Evolutionary conservation across 2,888 invertebrate genomes (phyloP), one percentile per base, ranked within the genome.

Genomic region (Caenorhabditis sulstoni): DNA sequence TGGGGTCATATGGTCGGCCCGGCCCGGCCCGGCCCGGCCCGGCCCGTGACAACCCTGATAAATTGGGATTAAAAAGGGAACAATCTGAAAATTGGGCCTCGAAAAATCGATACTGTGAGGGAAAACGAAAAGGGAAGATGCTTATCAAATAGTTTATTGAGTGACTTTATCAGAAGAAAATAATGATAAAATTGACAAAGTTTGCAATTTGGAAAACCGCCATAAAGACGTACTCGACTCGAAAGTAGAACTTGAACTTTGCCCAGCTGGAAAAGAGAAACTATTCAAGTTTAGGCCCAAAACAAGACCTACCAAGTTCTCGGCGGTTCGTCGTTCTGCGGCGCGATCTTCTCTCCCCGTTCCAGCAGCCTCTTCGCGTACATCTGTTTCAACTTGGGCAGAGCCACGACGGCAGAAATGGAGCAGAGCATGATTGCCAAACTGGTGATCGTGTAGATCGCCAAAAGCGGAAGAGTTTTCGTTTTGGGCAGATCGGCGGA

Each of bases 401-500:
- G 20, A 7, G 23, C n/a, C 0, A 74, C 52, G 14, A 74, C 73
- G 0, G 59, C 65, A 1, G 65, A 41, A 9, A 74, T 35, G 0
- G 76, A 68, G n/a, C 22, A 2, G 0, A 76, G 18, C 62, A 76
- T 68, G 0, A 76, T 64, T 0, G 57, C 58, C 20, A 76, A 29
- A 64, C 68, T 68, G 11, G 58, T 50, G 11, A 76, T 58, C 0
- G 65, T 65, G 49, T 77, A 77, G 18, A 70, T 64, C 0, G 70
- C 77, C 3, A 81, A 59, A 16, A 81, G 49, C 8, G 81, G 81
- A 11, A 81, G 55, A 3, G 44, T 67, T n/a, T 76, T 74, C 0
- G 81, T 79, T 39, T 81, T 81, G 3, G 81, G 81, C 4, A 81
- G 44, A 53, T 79, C 75, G 16, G 64, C 75, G 1, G 79, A 58